Conservation (phyloP, 2,888 invertebrate genomes). For the Ypsolopha sequella region DNA sequence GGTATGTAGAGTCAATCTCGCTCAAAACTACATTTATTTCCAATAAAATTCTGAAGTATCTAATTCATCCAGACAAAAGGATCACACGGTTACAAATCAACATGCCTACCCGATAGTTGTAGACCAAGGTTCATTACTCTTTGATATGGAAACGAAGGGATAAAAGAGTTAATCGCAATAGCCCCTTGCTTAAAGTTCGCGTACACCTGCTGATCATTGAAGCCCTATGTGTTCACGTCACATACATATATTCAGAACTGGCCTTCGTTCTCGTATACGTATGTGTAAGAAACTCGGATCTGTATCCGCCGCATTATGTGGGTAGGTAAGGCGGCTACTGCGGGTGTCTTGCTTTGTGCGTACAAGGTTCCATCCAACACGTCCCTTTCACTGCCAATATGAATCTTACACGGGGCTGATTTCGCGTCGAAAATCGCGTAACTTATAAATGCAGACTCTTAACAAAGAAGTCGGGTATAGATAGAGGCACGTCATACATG, state of each 20-base stretch:
- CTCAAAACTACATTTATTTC: too few species aligned
- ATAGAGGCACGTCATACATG: constrained; percentile 49
- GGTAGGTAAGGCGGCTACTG: constrained; percentile 62
- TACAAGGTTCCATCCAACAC: constrained; percentile 50
- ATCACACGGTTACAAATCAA: constrained; percentile 61
- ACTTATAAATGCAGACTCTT: constrained; percentile 31
- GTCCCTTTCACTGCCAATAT: constrained; percentile 53
- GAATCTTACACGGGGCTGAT: constrained; percentile 44
- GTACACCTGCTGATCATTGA: constrained; percentile 71
- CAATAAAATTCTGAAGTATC: too few species aligned
- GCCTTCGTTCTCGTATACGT: constrained; percentile 51
- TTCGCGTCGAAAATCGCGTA: constrained; percentile 49
- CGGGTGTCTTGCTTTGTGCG: constrained; percentile 55
- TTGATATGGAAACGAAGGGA: constrained; percentile 69
- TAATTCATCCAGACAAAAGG: constrained; percentile 17
- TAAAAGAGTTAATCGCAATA: constrained; percentile 70
- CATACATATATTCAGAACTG: constrained; percentile 60
- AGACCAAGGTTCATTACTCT: constrained; percentile 69
- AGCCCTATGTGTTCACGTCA: constrained; percentile 66
- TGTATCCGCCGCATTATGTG: constrained; percentile 68
- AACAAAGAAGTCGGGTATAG: constrained; percentile 43
- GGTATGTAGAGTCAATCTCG: too few species aligned
- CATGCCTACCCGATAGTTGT: constrained; percentile 52
- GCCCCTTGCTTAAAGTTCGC: constrained; percentile 64
- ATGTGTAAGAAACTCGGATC: constrained; percentile 65